A percentile compares a stretch with the other conserved stretches of the same genome.
These are phyloP conservation scores for Gadus chalcogrammus DNA, from an alignment of 2,113 vertebrate genomes.

Conservation along the genomic window DNA sequence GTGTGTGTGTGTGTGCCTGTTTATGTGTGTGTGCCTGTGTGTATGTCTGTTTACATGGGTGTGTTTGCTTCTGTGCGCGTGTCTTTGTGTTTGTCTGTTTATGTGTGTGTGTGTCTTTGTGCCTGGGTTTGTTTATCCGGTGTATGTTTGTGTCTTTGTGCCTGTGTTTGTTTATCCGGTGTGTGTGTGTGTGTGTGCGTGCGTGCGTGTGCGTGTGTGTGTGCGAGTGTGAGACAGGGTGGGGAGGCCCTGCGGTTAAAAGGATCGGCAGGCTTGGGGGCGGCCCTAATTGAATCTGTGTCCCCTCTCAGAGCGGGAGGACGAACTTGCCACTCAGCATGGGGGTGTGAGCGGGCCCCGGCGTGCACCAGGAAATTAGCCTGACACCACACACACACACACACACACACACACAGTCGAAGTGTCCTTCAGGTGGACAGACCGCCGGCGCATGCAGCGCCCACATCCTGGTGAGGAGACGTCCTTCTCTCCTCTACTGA, in stretches of 20 bases:
- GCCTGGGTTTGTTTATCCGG: constrained; percentile 23
- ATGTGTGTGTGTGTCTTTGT: neutral
- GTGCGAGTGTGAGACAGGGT: neutral
- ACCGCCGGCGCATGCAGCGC: constrained; percentile 44
- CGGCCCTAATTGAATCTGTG: constrained; percentile 89
- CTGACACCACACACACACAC: constrained; percentile 41
- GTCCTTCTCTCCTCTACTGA: too few species aligned
- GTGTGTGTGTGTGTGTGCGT: too few species aligned
- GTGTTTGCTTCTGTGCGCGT: too few species aligned
- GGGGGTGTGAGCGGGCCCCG: constrained; percentile 54
- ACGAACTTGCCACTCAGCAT: constrained; percentile 89
- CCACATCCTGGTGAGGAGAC: neutral
- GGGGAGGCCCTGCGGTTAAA: constrained; percentile 77
- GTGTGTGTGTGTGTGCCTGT: constrained; percentile 7
- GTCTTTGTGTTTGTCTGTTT: too few species aligned
- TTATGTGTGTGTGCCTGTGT: too few species aligned
- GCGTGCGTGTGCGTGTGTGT: neutral
- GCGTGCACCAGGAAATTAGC: constrained; percentile 75
- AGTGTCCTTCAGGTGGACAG: constrained; percentile 83
- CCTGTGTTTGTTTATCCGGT: too few species aligned
- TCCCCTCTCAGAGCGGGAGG: constrained; percentile 73
- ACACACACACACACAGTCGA: neutral
- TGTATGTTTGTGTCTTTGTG: too few species aligned
- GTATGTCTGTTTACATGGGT: too few species aligned
- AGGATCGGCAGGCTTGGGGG: constrained; percentile 83